These are phyloP conservation scores for Colinus virginianus DNA, from an alignment of 2,113 vertebrate genomes.

Conservation along the genomic window DNA sequence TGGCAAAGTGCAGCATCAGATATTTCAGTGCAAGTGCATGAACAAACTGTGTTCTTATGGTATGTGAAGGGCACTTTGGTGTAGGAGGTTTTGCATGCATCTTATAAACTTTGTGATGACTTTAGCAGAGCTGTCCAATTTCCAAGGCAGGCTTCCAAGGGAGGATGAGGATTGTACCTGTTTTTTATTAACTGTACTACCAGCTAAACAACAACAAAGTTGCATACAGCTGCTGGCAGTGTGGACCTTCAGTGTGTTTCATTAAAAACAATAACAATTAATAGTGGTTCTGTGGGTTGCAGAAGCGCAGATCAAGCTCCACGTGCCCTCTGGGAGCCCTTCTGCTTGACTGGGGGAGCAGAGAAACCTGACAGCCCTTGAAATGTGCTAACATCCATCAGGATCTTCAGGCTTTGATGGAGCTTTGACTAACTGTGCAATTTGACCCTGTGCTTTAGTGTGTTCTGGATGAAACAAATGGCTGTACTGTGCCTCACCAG, in stretches of 20 bases:
- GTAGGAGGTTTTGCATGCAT: constrained; percentile 19
- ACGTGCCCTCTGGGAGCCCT: not conserved
- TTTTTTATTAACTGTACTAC: constrained; percentile 38
- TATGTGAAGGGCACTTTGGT: constrained; percentile 26
- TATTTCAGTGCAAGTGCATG: not conserved
- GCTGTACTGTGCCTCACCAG: not conserved
- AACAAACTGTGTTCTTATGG: constrained; percentile 29
- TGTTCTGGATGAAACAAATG: not conserved
- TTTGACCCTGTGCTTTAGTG: not conserved
- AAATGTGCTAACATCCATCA: not conserved
- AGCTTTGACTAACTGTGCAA: not conserved
- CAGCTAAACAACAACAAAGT: constrained; percentile 18
- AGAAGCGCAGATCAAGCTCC: not conserved
- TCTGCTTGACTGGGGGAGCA: not conserved
- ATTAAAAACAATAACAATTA: not conserved
- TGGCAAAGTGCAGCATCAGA: not conserved
- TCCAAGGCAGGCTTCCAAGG: constrained; percentile 15
- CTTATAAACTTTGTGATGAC: constrained; percentile 17
- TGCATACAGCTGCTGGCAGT: constrained; percentile 15
- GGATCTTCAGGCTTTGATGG: not conserved
- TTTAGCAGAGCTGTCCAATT: constrained; percentile 22
- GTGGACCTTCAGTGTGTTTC: constrained; percentile 32
- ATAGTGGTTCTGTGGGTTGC: not conserved
- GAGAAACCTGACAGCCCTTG: not conserved
- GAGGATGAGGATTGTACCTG: constrained; percentile 13